Evolutionary conservation across 2,797 vertebrate species (phyloP), one percentile per base, ranked within the genome.

Genomic region (Bufotes viridis): DNA sequence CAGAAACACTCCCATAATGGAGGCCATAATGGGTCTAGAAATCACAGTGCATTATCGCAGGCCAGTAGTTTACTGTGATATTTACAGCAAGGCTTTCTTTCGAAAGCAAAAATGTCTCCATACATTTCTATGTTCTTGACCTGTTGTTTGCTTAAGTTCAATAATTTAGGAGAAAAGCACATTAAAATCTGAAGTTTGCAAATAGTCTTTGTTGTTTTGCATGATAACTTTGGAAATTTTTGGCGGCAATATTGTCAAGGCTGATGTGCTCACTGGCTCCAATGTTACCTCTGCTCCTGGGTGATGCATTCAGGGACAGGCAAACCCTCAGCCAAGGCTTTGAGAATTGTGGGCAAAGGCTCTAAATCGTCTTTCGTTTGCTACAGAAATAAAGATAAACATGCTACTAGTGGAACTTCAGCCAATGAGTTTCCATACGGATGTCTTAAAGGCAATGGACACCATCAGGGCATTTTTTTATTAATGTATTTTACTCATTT

Each of bases 341-440:
- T 96, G 63, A 99, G 95, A 86, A 99, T 98, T 20, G 94, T 96
- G 76, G 98, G 98, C 87, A 99, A 94, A 0, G 97, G 97, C 78
- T 97, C 94, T 91, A 98, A 92, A 89, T 95, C 95, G 91, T 97
- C 94, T 86, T 95, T 91, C 0, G 95, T 98, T 87, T 87, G 87
- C 95, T 95, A n/a, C 90, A 53, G 53, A 87, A 80, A 13, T 14
- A 80, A 61, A 26, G 11, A 55, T 13, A 78, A n/a, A 51, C 11
- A 72, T 42, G 42, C 53, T 14, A 55, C 53, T 55, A 14, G 53
- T 55, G 53, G 10, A 55, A 63, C 13, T 10, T 18, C 14, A 60
- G 17, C 58, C 61, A n/a, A 22, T 63, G 20, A 13, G 7, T 9
- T 55, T 55, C 10, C 53, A 55, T 55, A 55, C 53, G 0, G 13